phyloP scores from a whole-genome alignment of 2,113 vertebrate species.

The Blennius ocellaris region DNA sequence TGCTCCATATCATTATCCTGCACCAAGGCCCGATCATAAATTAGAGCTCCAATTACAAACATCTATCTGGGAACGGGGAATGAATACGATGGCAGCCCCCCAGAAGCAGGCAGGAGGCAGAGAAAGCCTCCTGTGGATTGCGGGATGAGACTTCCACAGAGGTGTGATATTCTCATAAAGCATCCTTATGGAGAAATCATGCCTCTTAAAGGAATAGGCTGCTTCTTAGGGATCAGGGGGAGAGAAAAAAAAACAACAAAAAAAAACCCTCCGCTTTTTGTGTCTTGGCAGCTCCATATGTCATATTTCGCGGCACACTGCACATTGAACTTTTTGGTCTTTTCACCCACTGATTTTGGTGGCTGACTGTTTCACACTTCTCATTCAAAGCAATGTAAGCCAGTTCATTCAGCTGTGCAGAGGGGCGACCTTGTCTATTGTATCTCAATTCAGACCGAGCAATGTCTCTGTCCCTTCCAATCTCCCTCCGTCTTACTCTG shows the following conservation, averaged over 20 bases:
- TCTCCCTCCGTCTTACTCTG: constrained; percentile 43
- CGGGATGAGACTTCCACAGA: constrained; percentile 65
- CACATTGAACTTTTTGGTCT: constrained; percentile 57
- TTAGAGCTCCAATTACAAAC: constrained; percentile 87
- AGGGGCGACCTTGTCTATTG: constrained; percentile 36
- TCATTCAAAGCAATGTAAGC: constrained; percentile 43
- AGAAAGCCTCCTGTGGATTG: constrained; percentile 66
- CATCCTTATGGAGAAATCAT: constrained; percentile 50
- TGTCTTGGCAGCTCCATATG: constrained; percentile 60
- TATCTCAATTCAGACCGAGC: constrained; percentile 49
- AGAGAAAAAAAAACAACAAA: background rate
- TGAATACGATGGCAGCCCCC: constrained; percentile 70
- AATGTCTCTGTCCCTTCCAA: constrained; percentile 39
- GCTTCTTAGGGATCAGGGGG: constrained; percentile 3
- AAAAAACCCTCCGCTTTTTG: constrained; percentile 56
- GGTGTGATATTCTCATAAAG: constrained; percentile 74
- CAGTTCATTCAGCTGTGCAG: constrained; percentile 54
- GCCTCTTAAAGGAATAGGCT: constrained; percentile 49
- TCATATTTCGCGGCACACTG: constrained; percentile 47
- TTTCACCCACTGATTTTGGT: constrained; percentile 55
- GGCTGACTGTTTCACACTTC: constrained; percentile 58
- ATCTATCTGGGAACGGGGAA: constrained; percentile 75
- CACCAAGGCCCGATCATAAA: constrained; percentile 83
- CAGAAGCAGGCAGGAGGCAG: constrained; percentile 67
- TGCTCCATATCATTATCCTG: constrained; percentile 84